phyloP scores from a whole-genome alignment of 2,797 vertebrate species.

The Paratrypauchen microcephalus region DNA sequence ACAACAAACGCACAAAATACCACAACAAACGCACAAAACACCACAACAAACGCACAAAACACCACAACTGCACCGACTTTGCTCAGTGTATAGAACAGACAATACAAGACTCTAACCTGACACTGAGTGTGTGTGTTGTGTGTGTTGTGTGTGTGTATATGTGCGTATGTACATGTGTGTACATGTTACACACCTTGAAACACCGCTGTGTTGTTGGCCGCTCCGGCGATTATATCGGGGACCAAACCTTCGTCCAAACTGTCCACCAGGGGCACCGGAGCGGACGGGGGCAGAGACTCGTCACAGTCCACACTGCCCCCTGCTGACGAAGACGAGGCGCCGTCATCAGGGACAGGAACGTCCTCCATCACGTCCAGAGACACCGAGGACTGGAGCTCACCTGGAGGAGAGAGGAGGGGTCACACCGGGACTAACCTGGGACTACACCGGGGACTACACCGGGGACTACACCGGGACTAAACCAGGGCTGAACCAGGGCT shows the following conservation, averaged over 20 bases:
- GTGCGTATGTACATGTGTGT: slow-evolving; percentile 11
- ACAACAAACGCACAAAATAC: too few species aligned
- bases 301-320: slow-evolving; percentile 71
- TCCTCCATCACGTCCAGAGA: slow-evolving; percentile 92
- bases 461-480: not conserved
- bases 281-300: slow-evolving; percentile 84
- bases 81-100: too few species aligned
- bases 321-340: slow-evolving; percentile 82
- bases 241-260: slow-evolving; percentile 93
- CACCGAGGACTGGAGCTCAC: slow-evolving; percentile 88
- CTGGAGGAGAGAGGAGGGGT: slow-evolving; percentile 58
- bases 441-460: not conserved
- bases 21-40: too few species aligned
- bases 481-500: too few species aligned
- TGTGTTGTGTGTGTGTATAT: not conserved
- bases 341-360: slow-evolving; percentile 85
- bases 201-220: slow-evolving; percentile 64
- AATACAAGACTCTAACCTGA: too few species aligned
- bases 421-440: too few species aligned
- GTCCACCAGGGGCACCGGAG: slow-evolving; percentile 88
- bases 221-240: slow-evolving; percentile 93
- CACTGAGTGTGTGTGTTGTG: too few species aligned
- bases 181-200: slow-evolving; percentile 77
- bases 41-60: slow-evolving; percentile 63
- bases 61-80: slow-evolving; percentile 24